Base-by-base conservation (phyloP, 2,888 invertebrate species). In the Laspeyria flexula region DNA sequence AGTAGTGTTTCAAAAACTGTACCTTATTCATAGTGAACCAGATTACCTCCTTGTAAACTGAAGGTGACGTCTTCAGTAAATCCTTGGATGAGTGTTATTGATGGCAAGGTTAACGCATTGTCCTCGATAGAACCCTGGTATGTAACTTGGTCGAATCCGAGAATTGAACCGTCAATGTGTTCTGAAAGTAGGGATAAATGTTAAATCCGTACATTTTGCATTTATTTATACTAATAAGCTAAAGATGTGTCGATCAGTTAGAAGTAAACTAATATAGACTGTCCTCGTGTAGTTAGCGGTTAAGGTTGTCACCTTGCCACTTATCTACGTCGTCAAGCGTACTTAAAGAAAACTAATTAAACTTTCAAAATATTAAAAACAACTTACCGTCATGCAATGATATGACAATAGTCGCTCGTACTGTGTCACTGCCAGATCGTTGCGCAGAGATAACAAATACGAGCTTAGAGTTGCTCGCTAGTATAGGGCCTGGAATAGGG, bases 1-100 rank as follows among this genome's bases (percentile, higher is more conserved):
- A 2, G 0, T 11, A 34, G 3, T n/a, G n/a, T n/a, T n/a, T n/a
- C n/a, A n/a, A n/a, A n/a, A n/a, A n/a, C n/a, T n/a, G n/a, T n/a
- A n/a, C n/a, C n/a, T n/a, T n/a, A n/a, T n/a, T n/a, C 2, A 21
- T 21, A 30, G 5, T 21, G 5, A 21, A 11, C 9, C 1, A n/a
- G n/a, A n/a, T 25, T 55, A 78, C 79, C 77, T 65, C 77, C 77
- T 9, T 57, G 56, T 44, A 81, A 42, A 1, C 39, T 39, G 39
- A 77, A 76, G 7, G 37, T n/a, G 1, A 81, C 77, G 18, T 55
- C 53, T 3, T 57, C 9, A 9, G 58, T 55, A 47, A 67, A 75
- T 35, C 77, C 79, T 48, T 72, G 66, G 5, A 39, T 64, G 3
- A 81, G 64, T 9, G 56, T 62, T 16, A 81, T 77, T 0, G 70